These are phyloP conservation scores for Drosophila diplacantha DNA, from an alignment of 2,888 invertebrate species.

Conservation along the genomic window DNA sequence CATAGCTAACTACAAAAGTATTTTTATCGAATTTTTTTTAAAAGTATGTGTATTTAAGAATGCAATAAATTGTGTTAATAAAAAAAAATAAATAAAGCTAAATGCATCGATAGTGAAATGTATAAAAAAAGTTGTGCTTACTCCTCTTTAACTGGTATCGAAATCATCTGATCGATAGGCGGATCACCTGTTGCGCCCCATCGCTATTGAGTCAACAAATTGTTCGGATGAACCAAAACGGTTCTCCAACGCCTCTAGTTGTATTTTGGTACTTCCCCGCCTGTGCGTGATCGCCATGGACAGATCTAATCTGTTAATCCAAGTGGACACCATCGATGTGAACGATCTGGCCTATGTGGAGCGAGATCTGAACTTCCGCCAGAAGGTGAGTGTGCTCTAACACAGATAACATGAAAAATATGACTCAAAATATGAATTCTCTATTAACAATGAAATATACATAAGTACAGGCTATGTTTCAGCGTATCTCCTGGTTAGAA, in stretches of 20 bases:
- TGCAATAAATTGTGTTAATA: not conserved
- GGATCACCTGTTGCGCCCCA: slow-evolving; percentile 11
- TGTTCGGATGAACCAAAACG: not conserved
- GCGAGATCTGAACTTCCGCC: slow-evolving; percentile 77
- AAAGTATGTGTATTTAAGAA: too few relatives aligned
- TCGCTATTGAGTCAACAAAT: slow-evolving; percentile 5
- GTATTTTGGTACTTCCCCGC: slow-evolving; percentile 43
- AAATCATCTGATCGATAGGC: not conserved
- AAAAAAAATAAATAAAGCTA: not conserved
- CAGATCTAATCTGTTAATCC: slow-evolving; percentile 16
- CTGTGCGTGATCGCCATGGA: not conserved
- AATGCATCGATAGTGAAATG: not conserved
- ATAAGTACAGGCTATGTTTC: not conserved
- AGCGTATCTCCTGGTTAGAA: not conserved
- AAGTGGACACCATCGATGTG: slow-evolving; percentile 50
- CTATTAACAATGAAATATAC: too few relatives aligned
- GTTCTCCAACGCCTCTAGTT: not conserved
- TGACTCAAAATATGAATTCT: not conserved
- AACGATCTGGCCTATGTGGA: slow-evolving; percentile 77
- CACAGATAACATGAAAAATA: not conserved
- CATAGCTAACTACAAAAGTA: not conserved
- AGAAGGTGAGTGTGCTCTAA: slow-evolving; percentile 74
- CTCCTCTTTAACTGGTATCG: not conserved
- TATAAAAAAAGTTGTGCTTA: not conserved
- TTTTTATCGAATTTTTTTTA: not conserved